phyloP scores from a whole-genome alignment of 2,888 invertebrate species.

The Ditula angustiorana region DNA sequence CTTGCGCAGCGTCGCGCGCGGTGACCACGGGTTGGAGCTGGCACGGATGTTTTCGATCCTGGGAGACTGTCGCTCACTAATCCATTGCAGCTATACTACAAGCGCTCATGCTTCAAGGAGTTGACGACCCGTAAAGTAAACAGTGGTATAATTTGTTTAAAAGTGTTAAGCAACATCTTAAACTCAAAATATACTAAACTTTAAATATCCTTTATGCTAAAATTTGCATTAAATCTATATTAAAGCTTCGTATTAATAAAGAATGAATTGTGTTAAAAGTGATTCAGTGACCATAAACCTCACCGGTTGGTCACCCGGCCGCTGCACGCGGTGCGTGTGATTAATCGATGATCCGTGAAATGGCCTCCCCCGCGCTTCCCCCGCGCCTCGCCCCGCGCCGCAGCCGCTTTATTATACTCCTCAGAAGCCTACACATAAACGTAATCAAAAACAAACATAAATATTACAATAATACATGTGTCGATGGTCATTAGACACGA shows the following conservation, averaged over 20 bases:
- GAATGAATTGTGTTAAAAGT: neutral
- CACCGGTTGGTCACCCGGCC: neutral
- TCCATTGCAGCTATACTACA: too few species aligned
- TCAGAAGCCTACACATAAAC: conserved; percentile 17
- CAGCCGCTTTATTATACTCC: conserved; percentile 14
- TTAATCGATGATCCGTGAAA: conserved; percentile 35
- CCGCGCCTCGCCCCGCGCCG: neutral
- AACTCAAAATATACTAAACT: too few species aligned
- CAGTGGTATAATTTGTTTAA: too few species aligned
- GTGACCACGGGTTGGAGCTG: neutral
- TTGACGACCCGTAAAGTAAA: too few species aligned
- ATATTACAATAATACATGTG: conserved; percentile 19
- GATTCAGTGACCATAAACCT: neutral
- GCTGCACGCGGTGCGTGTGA: conserved; percentile 34
- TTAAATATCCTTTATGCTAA: too few species aligned
- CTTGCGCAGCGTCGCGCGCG: neutral
- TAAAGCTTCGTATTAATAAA: too few species aligned
- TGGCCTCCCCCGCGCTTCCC: neutral
- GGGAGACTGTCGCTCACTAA: too few species aligned
- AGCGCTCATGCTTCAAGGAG: too few species aligned
- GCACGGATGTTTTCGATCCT: too few species aligned
- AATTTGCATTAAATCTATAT: too few species aligned
- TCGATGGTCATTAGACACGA: conserved; percentile 13
- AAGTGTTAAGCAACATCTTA: too few species aligned
- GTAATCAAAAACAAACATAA: conserved; percentile 25